Evolutionary conservation across 2,113 vertebrate species (phyloP).

Genomic region (Mystacornis crossleyi): DNA sequence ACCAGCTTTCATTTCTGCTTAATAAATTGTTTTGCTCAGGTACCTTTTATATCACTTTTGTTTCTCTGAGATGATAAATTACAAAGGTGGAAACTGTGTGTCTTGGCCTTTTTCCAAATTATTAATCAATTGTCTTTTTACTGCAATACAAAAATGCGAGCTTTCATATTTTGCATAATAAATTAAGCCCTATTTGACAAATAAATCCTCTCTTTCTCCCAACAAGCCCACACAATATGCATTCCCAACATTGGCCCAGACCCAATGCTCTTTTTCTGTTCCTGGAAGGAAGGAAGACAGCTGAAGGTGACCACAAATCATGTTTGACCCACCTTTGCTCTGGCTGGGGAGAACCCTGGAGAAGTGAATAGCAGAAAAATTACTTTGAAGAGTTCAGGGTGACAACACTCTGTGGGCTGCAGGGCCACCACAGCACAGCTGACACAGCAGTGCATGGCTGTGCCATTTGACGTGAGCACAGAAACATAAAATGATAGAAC

Average conservation of each 20-base stretch:
- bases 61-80: neutral
- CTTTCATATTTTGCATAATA: neutral
- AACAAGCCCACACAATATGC: neutral
- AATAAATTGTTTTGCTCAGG: neutral
- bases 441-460: neutral
- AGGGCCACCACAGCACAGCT: neutral
- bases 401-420: accelerated
- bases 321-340: neutral
- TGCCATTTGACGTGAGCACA: neutral
- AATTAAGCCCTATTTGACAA: neutral
- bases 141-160: neutral
- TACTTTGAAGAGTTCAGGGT: neutral
- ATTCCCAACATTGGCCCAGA: neutral
- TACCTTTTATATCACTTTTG: neutral
- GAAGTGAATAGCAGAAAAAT: neutral
- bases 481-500: neutral
- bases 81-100: neutral
- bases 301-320: neutral
- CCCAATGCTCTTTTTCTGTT: neutral
- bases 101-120: conserved; percentile 22
- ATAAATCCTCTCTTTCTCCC: neutral
- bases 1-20: neutral
- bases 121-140: neutral
- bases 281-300: neutral
- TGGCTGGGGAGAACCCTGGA: neutral